Percentiles rank a stretch among this genome's conserved stretches.
Conservation (phyloP, 2,113 vertebrate species). For the Sander vitreus region DNA sequence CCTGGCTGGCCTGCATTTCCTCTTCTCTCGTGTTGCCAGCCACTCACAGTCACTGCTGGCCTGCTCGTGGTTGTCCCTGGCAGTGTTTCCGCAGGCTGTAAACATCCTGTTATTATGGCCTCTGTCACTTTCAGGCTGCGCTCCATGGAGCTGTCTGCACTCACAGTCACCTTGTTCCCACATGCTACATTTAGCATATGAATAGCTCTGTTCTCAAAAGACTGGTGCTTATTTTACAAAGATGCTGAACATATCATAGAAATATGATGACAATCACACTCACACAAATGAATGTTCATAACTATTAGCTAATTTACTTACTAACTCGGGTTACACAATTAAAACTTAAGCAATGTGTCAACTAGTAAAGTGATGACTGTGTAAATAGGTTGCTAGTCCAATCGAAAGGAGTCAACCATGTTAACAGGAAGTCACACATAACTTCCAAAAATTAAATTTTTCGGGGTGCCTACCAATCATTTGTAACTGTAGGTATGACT, state of each 20-base stretch:
- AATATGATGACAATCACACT: background rate
- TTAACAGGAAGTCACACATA: background rate
- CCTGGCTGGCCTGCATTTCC: conserved; percentile 48
- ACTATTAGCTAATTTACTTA: background rate
- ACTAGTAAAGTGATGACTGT: no score
- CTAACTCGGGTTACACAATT: background rate
- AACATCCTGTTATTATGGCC: conserved; percentile 85
- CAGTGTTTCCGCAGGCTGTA: conserved; percentile 63
- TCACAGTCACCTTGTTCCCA: conserved; percentile 28
- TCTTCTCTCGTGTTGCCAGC: conserved; percentile 43
- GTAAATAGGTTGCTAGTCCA: background rate
- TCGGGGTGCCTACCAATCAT: no score
- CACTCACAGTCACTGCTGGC: conserved; percentile 43
- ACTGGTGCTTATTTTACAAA: background rate
- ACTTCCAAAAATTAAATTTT: background rate
- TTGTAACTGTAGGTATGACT: no score
- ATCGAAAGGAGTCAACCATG: background rate
- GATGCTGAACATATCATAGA: background rate
- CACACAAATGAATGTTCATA: background rate
- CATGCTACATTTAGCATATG: conserved; percentile 22
- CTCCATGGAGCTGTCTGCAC: conserved; percentile 41
- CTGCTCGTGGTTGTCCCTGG: conserved; percentile 57
- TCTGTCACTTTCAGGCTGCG: conserved; percentile 63
- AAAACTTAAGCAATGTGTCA: background rate
- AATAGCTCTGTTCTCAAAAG: background rate